These are phyloP conservation scores for Drosophila suboccidentalis DNA, from an alignment of 2,888 invertebrate genomes.

Conservation along the genomic window DNA sequence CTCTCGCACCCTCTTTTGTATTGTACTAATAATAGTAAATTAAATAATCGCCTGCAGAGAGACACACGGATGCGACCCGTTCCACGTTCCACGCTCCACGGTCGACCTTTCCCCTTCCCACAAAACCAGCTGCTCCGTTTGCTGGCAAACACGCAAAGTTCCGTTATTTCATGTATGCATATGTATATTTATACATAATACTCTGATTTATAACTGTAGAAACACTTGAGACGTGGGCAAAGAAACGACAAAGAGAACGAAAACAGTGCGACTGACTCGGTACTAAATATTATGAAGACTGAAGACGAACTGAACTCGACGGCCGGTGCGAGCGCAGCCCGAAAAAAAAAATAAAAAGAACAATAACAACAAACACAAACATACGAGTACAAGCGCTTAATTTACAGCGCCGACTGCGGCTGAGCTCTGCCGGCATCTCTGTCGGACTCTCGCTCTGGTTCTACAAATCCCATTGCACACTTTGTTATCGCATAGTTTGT, in stretches of 20 bases:
- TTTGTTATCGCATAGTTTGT: conserved; percentile 43
- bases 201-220: conserved; percentile 36
- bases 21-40: conserved; percentile 36
- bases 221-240: conserved; percentile 36
- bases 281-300: conserved; percentile 69
- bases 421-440: conserved; percentile 35
- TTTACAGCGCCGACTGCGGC: conserved; percentile 50
- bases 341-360: conserved; percentile 33
- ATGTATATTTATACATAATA: conserved; percentile 11
- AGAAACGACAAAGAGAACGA: conserved; percentile 18
- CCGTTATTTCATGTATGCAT: conserved; percentile 55
- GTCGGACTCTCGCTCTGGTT: conserved; percentile 45
- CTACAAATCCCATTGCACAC: conserved; percentile 68
- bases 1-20: background rate
- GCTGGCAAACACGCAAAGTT: conserved; percentile 67
- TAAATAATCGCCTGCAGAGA: conserved; percentile 56
- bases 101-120: background rate
- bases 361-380: conserved; percentile 6
- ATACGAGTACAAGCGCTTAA: conserved; percentile 46
- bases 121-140: conserved; percentile 22
- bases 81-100: conserved; percentile 3
- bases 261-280: conserved; percentile 48
- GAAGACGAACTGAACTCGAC: conserved; percentile 53
- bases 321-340: conserved; percentile 50
- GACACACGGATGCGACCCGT: conserved; percentile 42